These are phyloP conservation scores for Vulpes lagopus DNA, from an alignment of 2,113 vertebrate species.

Conservation along the genomic window DNA sequence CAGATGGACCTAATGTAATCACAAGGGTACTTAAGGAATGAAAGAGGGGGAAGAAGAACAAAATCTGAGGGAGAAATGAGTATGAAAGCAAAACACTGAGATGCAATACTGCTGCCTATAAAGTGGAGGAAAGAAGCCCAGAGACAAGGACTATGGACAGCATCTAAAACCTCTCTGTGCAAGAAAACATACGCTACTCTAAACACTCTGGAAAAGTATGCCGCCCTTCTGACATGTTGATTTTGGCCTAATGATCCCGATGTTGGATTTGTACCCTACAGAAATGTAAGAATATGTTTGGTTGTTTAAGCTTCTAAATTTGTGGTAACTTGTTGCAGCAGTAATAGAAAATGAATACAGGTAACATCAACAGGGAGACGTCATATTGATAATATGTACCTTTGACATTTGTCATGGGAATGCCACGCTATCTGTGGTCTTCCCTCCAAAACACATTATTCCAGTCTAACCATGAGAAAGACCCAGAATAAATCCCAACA, in stretches of 20 bases:
- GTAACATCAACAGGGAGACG: neutral
- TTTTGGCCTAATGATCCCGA: neutral
- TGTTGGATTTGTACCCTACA: neutral
- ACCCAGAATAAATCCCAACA: neutral
- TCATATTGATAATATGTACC: neutral
- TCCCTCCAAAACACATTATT: neutral
- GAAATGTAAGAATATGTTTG: neutral
- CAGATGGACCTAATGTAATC: neutral
- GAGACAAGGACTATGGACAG: neutral
- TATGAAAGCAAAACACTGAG: too few species aligned
- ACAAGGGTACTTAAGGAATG: neutral
- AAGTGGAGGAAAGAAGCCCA: neutral
- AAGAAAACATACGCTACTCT: neutral
- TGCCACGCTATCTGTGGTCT: fast-evolving
- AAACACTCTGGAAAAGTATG: neutral
- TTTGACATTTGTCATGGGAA: neutral
- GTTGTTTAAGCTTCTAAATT: neutral
- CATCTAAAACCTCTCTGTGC: neutral
- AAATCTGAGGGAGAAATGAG: neutral
- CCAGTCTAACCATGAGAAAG: neutral
- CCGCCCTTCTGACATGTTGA: neutral
- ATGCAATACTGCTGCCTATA: neutral
- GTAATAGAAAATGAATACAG: neutral
- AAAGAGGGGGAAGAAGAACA: neutral
- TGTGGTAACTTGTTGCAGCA: neutral